Evolutionary conservation across 2,888 invertebrate species (phyloP), one percentile per base, ranked within the genome.

Genomic region (Rhopalosiphum nymphaeae): DNA sequence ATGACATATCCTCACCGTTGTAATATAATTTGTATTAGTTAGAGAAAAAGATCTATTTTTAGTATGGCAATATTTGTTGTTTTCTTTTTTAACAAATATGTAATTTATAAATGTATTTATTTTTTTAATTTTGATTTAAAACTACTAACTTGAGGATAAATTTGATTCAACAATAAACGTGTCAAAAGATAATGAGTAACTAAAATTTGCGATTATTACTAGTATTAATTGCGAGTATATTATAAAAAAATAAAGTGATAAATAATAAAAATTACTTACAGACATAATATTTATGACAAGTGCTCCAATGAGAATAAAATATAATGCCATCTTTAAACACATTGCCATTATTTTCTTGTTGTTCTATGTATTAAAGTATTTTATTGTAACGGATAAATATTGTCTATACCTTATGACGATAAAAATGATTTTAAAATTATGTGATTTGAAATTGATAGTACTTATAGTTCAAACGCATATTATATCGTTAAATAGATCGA

Each of bases 271-370:
- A 67, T n/a, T n/a, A 67, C 67, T n/a, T n/a, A 67, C 67, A 5
- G 67, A 16, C 5, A 16, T n/a, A 67, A n/a, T n/a, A n/a, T 67
- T 16, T n/a, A 67, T 16, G 11, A n/a, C 0, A 16, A 67, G 16
- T 67, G 16, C 67, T 67, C 67, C 67, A 16, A 67, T 67, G 4
- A n/a, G 16, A 67, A 16, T 16, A 11, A 67, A 67, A 29, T 67
- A 7, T n/a, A n/a, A n/a, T 16, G n/a, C 5, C 16, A 67, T n/a
- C 0, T n/a, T n/a, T 5, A 16, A n/a, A n/a, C 5, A 16, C 5
- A 4, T 67, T n/a, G n/a, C 67, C 67, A 67, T n/a, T 67, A 5
- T 67, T n/a, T 16, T 16, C n/a, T 67, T 16, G 16, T 4, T n/a
- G 29, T 61, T 1, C 4, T 29, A 67, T 5, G 67, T 4, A 16